These are phyloP conservation scores for Hemitrygon akajei DNA, from an alignment of 2,797 vertebrate genomes.

Conservation along the genomic window DNA sequence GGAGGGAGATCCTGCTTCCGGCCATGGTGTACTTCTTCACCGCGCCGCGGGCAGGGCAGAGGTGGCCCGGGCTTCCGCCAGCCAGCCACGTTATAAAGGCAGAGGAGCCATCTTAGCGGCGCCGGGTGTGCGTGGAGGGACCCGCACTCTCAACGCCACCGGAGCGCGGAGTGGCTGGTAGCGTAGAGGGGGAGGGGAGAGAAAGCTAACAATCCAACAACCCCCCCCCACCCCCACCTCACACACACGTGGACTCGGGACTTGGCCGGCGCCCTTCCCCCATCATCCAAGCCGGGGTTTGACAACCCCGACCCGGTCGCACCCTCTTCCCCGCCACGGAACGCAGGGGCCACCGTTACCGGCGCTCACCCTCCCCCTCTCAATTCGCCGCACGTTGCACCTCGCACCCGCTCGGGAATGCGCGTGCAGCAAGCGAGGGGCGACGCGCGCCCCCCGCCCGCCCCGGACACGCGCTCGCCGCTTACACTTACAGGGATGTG, in stretches of 20 bases:
- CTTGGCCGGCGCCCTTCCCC: background rate
- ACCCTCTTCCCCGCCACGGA: background rate
- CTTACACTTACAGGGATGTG: slow-evolving; percentile 90
- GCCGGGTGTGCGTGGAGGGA: background rate
- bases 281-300: background rate
- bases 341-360: too few species aligned
- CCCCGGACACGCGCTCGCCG: too few species aligned
- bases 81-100: background rate
- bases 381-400: too few species aligned
- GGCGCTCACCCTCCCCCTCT: background rate
- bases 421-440: background rate
- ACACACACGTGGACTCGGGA: too few species aligned
- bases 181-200: background rate
- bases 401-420: too few species aligned
- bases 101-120: background rate
- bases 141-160: too few species aligned
- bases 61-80: too few species aligned
- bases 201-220: too few species aligned
- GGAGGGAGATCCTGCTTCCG: background rate
- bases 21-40: background rate
- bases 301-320: background rate
- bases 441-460: background rate
- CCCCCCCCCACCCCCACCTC: background rate
- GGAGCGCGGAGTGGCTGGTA: too few species aligned
- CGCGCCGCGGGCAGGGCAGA: too few species aligned